These are phyloP conservation scores for Oceanodroma tethys DNA, from an alignment of 2,113 vertebrate species.

Conservation along the genomic window DNA sequence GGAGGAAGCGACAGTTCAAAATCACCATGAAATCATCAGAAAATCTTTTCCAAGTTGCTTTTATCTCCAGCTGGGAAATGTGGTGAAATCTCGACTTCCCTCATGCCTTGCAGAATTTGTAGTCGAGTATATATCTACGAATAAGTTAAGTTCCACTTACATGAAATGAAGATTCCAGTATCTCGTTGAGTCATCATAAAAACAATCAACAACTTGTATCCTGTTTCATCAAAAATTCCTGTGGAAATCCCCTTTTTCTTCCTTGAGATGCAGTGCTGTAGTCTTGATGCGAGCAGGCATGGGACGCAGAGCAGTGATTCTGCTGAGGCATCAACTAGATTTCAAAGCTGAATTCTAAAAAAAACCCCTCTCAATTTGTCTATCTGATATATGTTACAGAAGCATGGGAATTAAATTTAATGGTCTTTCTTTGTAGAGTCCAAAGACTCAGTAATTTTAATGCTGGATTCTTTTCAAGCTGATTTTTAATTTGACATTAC, in stretches of 20 bases:
- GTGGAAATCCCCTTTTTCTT: not conserved
- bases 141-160: not conserved
- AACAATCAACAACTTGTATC: not conserved
- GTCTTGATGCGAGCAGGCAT: not conserved
- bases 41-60: not conserved
- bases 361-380: not conserved
- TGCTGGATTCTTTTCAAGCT: not conserved
- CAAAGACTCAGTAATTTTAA: not conserved
- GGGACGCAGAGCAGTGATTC: not conserved
- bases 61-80: not conserved
- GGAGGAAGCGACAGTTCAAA: not conserved
- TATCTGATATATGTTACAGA: not conserved
- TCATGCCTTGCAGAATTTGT: not conserved
- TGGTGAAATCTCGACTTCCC: not conserved
- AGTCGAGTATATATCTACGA: not conserved
- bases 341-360: slow-evolving; percentile 11
- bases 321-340: slow-evolving; percentile 11
- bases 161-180: not conserved
- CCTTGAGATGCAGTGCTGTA: not conserved
- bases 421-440: not conserved
- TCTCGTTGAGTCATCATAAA: not conserved
- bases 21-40: not conserved
- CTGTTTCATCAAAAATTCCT: not conserved
- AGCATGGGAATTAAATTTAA: not conserved
- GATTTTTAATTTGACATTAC: not conserved